Percentiles rank a stretch among this genome's conserved stretches.
Conservation (phyloP, 2,113 vertebrate species). For the Nibea coibor region DNA sequence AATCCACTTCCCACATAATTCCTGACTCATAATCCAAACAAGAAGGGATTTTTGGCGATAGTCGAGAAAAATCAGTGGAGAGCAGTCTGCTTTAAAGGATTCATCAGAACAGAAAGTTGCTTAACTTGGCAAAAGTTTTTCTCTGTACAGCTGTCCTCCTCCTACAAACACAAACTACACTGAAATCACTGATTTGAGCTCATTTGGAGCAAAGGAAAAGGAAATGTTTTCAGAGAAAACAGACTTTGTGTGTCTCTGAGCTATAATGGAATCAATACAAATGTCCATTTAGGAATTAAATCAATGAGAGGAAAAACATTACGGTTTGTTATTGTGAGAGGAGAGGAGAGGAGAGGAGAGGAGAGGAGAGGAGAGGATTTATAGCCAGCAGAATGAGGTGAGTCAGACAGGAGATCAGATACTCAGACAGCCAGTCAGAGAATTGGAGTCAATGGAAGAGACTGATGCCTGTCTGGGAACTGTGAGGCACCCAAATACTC, state of each 20-base stretch:
- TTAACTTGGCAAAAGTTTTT: too few relatives aligned
- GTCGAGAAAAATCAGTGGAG: too few relatives aligned
- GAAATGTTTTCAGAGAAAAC: background rate
- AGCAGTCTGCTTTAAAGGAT: too few relatives aligned
- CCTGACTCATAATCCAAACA: background rate
- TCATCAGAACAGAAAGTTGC: too few relatives aligned
- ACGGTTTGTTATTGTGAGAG: too few relatives aligned
- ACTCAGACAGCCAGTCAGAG: conserved; percentile 69
- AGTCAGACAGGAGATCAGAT: conserved; percentile 72
- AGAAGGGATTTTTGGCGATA: background rate
- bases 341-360: background rate
- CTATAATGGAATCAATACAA: background rate
- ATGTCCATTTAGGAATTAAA: background rate
- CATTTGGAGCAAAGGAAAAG: background rate
- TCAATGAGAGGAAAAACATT: background rate
- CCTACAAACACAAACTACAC: background rate
- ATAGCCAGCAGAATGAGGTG: conserved; percentile 39
- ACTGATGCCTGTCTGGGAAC: conserved; percentile 60
- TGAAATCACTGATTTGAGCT: background rate
- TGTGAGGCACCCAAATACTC: conserved; percentile 38
- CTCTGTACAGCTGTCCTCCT: background rate
- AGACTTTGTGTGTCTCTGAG: background rate
- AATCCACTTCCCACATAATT: background rate
- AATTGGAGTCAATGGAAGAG: conserved; percentile 60
- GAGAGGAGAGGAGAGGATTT: conserved; percentile 17